These are phyloP conservation scores for Mylabris phalerata DNA, from an alignment of 1,140 invertebrate genomes.

Conservation along the genomic window DNA sequence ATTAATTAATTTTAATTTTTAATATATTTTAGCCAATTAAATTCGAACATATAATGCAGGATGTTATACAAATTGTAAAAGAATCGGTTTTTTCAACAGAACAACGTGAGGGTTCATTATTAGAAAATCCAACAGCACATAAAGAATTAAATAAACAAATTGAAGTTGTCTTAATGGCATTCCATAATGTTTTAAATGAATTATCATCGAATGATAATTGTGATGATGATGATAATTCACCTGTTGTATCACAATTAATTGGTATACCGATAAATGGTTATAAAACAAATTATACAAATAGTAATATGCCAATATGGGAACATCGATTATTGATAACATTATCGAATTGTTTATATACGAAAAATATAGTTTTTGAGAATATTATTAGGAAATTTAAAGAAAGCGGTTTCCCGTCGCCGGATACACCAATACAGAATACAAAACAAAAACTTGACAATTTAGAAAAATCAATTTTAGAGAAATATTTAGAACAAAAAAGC, in stretches of 20 bases:
- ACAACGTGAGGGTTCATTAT: constrained; percentile 60
- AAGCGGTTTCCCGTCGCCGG: constrained; percentile 65
- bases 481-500: constrained; percentile 86
- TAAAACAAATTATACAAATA: constrained; percentile 25
- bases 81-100: constrained; percentile 73
- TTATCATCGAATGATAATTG: constrained; percentile 58
- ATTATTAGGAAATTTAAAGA: constrained; percentile 56
- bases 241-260: constrained; percentile 56
- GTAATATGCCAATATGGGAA: constrained; percentile 59
- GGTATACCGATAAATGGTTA: constrained; percentile 50
- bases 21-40: constrained; percentile 62
- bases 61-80: constrained; percentile 77
- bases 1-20: not conserved
- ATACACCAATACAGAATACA: constrained; percentile 51
- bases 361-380: constrained; percentile 63
- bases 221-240: constrained; percentile 46
- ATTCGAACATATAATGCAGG: constrained; percentile 75
- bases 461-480: constrained; percentile 66
- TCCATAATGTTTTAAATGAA: constrained; percentile 56
- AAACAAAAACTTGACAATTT: constrained; percentile 54
- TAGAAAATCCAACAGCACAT: constrained; percentile 57
- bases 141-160: constrained; percentile 61
- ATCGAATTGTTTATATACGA: constrained; percentile 83
- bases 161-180: constrained; percentile 63
- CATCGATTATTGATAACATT: constrained; percentile 76